These are phyloP conservation scores for Oplegnathus fasciatus DNA, from an alignment of 2,113 vertebrate species.

Conservation along the genomic window DNA sequence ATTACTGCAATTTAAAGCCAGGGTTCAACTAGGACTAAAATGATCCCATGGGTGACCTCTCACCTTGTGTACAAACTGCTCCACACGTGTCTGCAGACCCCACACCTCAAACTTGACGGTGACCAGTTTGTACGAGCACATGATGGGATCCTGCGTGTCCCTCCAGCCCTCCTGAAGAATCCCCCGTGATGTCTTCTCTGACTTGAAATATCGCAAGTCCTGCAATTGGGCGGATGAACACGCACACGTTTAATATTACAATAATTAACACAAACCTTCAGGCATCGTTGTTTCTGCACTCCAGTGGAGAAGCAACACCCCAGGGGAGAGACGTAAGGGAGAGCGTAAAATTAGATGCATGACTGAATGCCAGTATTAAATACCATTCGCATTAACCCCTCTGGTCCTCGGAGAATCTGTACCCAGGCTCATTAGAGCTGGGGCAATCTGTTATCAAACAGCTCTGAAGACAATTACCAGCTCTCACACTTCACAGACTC, in stretches of 20 bases:
- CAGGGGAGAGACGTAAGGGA: background rate
- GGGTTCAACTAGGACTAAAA: background rate
- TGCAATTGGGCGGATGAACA: conserved; percentile 55
- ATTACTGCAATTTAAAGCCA: background rate
- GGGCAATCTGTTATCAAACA: conserved; percentile 39
- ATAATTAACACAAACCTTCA: conserved; percentile 30
- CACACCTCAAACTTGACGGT: conserved; percentile 99
- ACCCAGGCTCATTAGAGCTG: conserved; percentile 22
- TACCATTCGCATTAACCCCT: conserved; percentile 29
- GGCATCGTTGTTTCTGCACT: conserved; percentile 11
- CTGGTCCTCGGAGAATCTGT: conserved; percentile 28
- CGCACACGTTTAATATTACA: background rate
- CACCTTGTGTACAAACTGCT: conserved; percentile 99
- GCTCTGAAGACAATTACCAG: conserved; percentile 30
- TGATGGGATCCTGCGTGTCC: conserved; percentile 94
- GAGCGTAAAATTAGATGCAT: conserved; percentile 24
- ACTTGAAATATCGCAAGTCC: conserved; percentile 96
- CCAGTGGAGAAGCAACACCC: background rate
- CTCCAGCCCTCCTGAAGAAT: conserved; percentile 95
- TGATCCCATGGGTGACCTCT: conserved; percentile 10
- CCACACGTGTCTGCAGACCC: conserved; percentile 98
- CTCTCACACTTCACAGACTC: conserved; percentile 27
- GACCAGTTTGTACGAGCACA: conserved; percentile 99
- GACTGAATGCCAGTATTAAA: conserved; percentile 43
- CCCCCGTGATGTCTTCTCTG: conserved; percentile 95